A percentile compares a stretch with the other conserved stretches of the same genome.
Conservation (phyloP, 2,113 vertebrate species). For the Muntiacus muntjak region DNA sequence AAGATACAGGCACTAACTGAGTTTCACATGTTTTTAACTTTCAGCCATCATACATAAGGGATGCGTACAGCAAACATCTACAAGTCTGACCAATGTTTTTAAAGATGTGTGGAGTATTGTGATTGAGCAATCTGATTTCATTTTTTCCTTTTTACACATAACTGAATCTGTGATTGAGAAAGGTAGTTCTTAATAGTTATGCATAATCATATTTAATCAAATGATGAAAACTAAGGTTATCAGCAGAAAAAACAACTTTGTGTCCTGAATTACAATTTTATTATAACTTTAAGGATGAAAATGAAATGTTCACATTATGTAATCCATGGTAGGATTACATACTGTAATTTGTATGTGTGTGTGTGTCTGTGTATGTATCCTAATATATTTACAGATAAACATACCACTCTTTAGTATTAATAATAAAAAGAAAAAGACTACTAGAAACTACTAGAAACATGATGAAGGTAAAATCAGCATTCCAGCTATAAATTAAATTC, state of each 20-base stretch:
- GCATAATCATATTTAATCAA: neutral
- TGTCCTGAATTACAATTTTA: neutral
- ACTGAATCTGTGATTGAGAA: neutral
- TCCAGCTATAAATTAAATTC: neutral
- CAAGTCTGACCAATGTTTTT: neutral
- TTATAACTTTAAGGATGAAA: neutral
- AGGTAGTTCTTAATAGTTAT: neutral
- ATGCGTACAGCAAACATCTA: neutral
- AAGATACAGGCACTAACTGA: neutral
- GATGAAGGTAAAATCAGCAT: neutral
- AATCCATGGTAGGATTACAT: neutral
- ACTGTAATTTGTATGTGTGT: neutral
- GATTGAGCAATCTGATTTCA: neutral
- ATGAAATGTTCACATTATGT: neutral
- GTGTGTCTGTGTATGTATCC: neutral
- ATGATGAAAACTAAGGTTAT: neutral
- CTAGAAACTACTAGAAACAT: neutral
- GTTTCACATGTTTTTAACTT: neutral
- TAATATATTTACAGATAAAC: neutral
- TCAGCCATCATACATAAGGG: neutral
- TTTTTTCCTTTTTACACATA: neutral
- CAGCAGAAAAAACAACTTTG: neutral
- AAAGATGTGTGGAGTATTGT: neutral
- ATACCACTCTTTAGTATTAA: neutral
- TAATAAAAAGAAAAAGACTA: neutral